Evolutionary conservation across 2,888 invertebrate species (phyloP).

Genomic region (Clunio marinus): DNA sequence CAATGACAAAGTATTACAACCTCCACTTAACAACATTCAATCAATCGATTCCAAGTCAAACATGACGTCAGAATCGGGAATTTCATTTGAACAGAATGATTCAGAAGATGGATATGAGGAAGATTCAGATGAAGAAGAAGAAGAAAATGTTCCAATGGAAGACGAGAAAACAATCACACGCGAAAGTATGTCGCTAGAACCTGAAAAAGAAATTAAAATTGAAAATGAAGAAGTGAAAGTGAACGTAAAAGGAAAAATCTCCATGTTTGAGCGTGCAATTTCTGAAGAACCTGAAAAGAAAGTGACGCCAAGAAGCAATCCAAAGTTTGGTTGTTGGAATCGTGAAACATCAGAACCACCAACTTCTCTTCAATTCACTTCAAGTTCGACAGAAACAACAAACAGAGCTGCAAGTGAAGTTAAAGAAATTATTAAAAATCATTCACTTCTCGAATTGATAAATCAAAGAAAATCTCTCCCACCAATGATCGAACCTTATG

Average conservation of each 20-base stretch:
- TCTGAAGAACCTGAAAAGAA: slow-evolving; percentile 10
- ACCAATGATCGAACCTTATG: neutral
- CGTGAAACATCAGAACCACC: slow-evolving; percentile 34
- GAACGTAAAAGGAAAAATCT: slow-evolving; percentile 35
- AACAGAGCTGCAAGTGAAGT: slow-evolving; percentile 12
- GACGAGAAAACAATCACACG: neutral
- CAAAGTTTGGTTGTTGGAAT: slow-evolving; percentile 17
- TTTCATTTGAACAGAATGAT: slow-evolving; percentile 33
- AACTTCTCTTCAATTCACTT: neutral
- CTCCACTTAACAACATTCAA: neutral
- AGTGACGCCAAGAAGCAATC: neutral
- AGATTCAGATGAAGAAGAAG: slow-evolving; percentile 35
- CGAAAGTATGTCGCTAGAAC: neutral
- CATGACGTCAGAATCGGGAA: slow-evolving; percentile 37
- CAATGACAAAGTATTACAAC: slow-evolving; percentile 33
- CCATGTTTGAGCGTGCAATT: slow-evolving; percentile 26
- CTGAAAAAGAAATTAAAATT: slow-evolving; percentile 12
- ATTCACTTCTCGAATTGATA: slow-evolving; percentile 23
- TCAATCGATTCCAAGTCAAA: slow-evolving; percentile 37
- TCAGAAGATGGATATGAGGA: slow-evolving; percentile 38
- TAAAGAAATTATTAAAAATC: slow-evolving; percentile 32
- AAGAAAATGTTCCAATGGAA: neutral
- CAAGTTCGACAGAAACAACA: neutral
- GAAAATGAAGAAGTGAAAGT: slow-evolving; percentile 26
- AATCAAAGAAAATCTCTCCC: slow-evolving; percentile 30